Conservation (phyloP, 2,888 invertebrate species). For the Aspidapion aeneum region DNA sequence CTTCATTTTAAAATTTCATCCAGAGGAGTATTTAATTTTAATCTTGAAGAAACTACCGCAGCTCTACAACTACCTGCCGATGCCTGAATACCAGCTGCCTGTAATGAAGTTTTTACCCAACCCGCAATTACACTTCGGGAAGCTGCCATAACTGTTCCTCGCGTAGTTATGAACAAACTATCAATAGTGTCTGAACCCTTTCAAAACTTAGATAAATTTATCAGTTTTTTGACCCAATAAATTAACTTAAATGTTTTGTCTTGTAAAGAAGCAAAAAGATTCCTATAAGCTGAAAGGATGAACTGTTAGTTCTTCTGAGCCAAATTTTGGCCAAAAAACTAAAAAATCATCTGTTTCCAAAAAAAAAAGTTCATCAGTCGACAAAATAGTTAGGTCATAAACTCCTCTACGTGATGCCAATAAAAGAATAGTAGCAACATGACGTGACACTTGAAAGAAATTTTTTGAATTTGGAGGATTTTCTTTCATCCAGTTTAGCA, state of each 20-base stretch:
- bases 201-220: slow-evolving; percentile 11
- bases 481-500: slow-evolving; percentile 5
- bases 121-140: slow-evolving; percentile 17
- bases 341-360: slow-evolving; percentile 3
- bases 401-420: slow-evolving; percentile 24
- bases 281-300: no score
- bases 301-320: no score
- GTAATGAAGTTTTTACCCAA: slow-evolving; percentile 17
- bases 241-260: slow-evolving; percentile 15
- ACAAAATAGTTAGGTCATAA: slow-evolving; percentile 21
- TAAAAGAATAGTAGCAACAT: slow-evolving; percentile 10
- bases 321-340: no score
- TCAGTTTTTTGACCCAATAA: slow-evolving; percentile 15
- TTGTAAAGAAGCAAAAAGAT: no score
- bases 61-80: slow-evolving; percentile 18
- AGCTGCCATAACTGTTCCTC: slow-evolving; percentile 17
- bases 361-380: slow-evolving; percentile 10
- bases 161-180: slow-evolving; percentile 20
- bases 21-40: slow-evolving; percentile 11
- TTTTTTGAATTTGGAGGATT: slow-evolving; percentile 8
- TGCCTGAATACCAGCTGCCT: slow-evolving; percentile 10
- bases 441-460: slow-evolving; percentile 21
- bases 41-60: slow-evolving; percentile 16
- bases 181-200: neutral
- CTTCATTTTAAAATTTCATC: slow-evolving; percentile 18